phyloP scores from a whole-genome alignment of 2,113 vertebrate genomes.

The Laterallus jamaicensis region DNA sequence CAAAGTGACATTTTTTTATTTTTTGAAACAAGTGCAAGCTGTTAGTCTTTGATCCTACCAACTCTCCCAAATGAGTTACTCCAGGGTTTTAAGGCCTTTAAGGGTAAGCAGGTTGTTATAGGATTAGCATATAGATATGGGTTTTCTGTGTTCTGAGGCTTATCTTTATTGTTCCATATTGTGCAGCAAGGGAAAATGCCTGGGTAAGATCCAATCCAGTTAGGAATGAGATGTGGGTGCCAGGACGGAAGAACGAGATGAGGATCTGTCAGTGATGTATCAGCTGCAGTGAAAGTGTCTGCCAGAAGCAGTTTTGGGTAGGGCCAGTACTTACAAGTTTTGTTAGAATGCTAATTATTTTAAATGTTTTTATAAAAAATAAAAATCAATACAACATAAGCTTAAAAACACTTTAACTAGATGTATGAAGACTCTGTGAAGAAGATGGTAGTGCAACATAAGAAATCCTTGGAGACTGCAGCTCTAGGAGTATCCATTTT shows the following conservation, averaged over 20 bases:
- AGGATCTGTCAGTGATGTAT: background rate
- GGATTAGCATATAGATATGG: background rate
- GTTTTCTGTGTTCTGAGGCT: background rate
- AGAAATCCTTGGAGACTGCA: background rate
- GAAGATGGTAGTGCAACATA: background rate
- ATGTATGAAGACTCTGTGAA: background rate
- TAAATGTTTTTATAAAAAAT: background rate
- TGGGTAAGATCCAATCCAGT: background rate
- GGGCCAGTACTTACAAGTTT: background rate
- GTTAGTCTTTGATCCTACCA: background rate
- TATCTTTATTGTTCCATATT: conserved; percentile 30
- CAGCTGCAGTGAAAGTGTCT: background rate
- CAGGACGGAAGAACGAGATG: background rate
- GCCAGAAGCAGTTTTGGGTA: background rate
- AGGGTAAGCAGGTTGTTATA: background rate
- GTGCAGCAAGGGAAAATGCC: background rate
- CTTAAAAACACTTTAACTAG: background rate
- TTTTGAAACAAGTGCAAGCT: background rate
- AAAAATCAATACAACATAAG: background rate
- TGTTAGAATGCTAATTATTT: background rate
- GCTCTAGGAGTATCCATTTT: background rate
- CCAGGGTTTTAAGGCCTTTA: background rate
- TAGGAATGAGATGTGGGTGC: background rate
- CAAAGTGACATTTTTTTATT: background rate
- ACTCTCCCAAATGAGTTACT: background rate